Conservation (phyloP, 2,797 vertebrate genomes). For the Mastacembelus armatus region DNA sequence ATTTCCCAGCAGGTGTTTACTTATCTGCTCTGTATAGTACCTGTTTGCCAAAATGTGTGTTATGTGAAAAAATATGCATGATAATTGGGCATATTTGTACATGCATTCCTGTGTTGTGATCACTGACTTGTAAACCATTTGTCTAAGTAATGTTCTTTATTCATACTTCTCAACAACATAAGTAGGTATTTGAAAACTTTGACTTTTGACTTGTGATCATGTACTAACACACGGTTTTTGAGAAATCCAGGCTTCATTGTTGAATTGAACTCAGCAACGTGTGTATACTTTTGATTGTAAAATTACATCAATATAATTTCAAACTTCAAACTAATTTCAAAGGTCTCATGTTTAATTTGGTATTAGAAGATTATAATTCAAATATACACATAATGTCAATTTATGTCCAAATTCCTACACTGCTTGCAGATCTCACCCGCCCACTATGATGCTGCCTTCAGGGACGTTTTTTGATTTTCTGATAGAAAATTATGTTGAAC, state of each 20-base stretch:
- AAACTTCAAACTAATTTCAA: neutral
- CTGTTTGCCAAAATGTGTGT: conserved; percentile 41
- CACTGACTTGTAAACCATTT: conserved; percentile 59
- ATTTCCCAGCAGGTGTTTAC: conserved; percentile 61
- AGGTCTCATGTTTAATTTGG: neutral
- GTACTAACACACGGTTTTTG: conserved; percentile 1
- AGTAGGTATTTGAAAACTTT: conserved; percentile 13
- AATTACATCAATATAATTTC: conserved; percentile 9
- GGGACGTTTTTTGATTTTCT: neutral
- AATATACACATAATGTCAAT: neutral
- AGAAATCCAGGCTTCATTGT: conserved; percentile 4
- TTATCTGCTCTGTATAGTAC: conserved; percentile 49
- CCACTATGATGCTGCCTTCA: conserved; percentile 40
- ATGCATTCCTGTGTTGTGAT: conserved; percentile 74
- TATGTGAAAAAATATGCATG: conserved; percentile 46
- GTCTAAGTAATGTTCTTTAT: conserved; percentile 44
- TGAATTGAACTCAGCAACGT: conserved; percentile 20
- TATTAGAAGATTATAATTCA: neutral
- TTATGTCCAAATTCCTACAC: neutral
- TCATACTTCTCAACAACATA: conserved; percentile 48
- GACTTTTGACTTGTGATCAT: conserved; percentile 29
- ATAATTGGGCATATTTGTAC: conserved; percentile 52
- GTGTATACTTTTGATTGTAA: conserved; percentile 20
- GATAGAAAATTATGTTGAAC: neutral
- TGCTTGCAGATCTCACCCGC: too few species aligned